Conservation (phyloP, 1,140 invertebrate species). For the Tribolium castaneum region DNA sequence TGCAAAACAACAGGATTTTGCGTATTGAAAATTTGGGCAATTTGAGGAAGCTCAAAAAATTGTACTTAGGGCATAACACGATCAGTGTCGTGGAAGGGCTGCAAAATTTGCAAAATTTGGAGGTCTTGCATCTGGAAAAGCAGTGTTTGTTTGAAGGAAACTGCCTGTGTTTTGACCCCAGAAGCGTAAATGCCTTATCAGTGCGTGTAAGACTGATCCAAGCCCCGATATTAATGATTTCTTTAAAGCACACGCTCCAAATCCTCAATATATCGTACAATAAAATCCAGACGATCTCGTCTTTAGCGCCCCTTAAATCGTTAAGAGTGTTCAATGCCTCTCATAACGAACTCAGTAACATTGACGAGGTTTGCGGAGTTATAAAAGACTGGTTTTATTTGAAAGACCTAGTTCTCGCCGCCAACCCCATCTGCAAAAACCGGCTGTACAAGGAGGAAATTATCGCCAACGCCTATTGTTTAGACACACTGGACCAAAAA, state of each 20-base stretch:
- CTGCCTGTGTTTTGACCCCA: slow-evolving; percentile 75
- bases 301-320: slow-evolving; percentile 62
- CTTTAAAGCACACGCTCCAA: slow-evolving; percentile 63
- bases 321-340: slow-evolving; percentile 65
- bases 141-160: slow-evolving; percentile 70
- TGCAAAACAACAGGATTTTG: slow-evolving; percentile 75
- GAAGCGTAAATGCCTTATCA: slow-evolving; percentile 69
- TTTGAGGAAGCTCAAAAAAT: slow-evolving; percentile 70
- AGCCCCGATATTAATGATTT: slow-evolving; percentile 16
- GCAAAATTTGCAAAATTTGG: slow-evolving; percentile 69
- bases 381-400: slow-evolving; percentile 67
- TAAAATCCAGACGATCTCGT: slow-evolving; percentile 63
- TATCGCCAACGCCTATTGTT: slow-evolving; percentile 69
- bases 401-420: slow-evolving; percentile 68
- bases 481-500: slow-evolving; percentile 68
- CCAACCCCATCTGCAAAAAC: slow-evolving; percentile 71
- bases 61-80: slow-evolving; percentile 75
- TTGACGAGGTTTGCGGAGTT: slow-evolving; percentile 66
- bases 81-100: slow-evolving; percentile 77
- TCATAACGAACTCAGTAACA: slow-evolving; percentile 66
- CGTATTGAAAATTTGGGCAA: slow-evolving; percentile 73
- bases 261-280: slow-evolving; percentile 68
- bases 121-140: slow-evolving; percentile 75
- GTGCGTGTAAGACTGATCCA: slow-evolving; percentile 63
- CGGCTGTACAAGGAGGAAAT: slow-evolving; percentile 74